These are phyloP conservation scores for Uropetala carovei DNA, from an alignment of 2,888 invertebrate species.

Conservation along the genomic window DNA sequence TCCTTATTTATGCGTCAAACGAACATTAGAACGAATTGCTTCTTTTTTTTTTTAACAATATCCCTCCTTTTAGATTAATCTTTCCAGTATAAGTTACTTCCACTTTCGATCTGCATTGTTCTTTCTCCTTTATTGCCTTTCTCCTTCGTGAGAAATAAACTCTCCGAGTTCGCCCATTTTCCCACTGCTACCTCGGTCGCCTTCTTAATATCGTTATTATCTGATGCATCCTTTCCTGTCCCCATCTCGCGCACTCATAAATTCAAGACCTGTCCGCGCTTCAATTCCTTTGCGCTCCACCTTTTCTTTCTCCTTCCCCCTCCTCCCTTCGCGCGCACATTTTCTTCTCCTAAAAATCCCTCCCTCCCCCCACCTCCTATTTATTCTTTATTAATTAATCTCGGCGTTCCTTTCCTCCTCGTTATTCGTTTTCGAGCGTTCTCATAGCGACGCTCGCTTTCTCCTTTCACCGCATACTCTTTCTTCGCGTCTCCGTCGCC, in stretches of 20 bases:
- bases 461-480: neutral
- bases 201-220: constrained; percentile 1
- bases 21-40: too few relatives aligned
- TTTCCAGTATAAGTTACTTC: too few relatives aligned
- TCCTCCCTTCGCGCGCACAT: neutral
- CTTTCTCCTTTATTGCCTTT: too few relatives aligned
- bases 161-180: neutral
- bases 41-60: too few relatives aligned
- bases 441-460: neutral
- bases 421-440: neutral
- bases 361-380: neutral
- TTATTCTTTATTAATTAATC: neutral
- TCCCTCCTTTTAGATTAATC: too few relatives aligned
- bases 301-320: too few relatives aligned
- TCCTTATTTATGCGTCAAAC: too few relatives aligned
- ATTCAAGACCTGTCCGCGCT: neutral
- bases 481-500: constrained; percentile 13
- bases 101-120: too few relatives aligned
- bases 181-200: neutral
- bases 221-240: neutral
- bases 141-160: too few relatives aligned
- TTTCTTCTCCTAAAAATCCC: neutral
- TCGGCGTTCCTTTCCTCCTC: neutral
- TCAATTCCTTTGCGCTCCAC: neutral
- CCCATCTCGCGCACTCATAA: neutral